These are phyloP conservation scores for Neomonachus schauinslandi DNA, from an alignment of 2,113 vertebrate species.

Conservation along the genomic window DNA sequence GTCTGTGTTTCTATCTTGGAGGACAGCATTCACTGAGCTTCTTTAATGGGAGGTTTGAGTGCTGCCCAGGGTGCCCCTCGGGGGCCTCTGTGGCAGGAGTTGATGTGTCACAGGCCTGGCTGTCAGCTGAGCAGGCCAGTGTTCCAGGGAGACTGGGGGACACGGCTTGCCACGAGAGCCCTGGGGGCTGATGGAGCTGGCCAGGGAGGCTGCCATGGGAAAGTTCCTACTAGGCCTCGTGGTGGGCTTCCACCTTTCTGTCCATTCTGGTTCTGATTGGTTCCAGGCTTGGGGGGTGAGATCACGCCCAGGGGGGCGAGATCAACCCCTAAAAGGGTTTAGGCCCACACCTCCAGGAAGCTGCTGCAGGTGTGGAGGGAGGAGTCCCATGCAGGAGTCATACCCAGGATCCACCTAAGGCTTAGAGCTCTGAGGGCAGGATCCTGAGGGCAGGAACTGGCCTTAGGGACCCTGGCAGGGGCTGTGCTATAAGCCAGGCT, in stretches of 20 bases:
- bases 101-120: background rate
- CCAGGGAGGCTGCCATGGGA: background rate
- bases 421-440: background rate
- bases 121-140: background rate
- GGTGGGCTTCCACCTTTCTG: background rate
- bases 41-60: background rate
- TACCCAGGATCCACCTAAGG: background rate
- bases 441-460: background rate
- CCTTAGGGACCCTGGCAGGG: background rate
- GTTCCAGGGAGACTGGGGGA: background rate
- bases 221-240: background rate
- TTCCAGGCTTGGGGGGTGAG: background rate
- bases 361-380: background rate
- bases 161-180: background rate
- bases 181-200: background rate
- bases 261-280: background rate
- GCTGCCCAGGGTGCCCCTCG: rapidly evolving
- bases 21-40: background rate
- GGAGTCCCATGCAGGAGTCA: background rate
- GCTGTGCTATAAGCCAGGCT: background rate
- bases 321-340: too few relatives aligned
- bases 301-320: background rate
- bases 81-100: background rate
- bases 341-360: background rate
- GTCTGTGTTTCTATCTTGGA: background rate